phyloP scores from a whole-genome alignment of 53 echinoderm and acorn worm genomes.

The Glandiceps talaboti region DNA sequence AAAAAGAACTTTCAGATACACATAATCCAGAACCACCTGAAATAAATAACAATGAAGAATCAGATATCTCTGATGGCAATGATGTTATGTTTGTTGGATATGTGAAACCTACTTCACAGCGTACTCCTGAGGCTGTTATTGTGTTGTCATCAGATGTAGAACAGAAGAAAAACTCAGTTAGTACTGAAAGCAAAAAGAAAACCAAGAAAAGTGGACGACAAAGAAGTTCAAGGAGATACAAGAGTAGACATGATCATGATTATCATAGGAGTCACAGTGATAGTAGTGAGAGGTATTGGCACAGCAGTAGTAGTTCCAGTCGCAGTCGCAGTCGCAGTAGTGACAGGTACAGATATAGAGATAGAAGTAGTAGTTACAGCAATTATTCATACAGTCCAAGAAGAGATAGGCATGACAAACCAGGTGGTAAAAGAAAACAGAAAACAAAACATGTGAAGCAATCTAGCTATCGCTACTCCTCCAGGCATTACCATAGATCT shows the following conservation, averaged over 20 bases:
- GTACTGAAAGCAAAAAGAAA: neutral
- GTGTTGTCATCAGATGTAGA: conserved; percentile 39
- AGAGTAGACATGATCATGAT: too few species aligned
- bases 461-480: conserved; percentile 6
- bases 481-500: neutral
- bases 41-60: neutral
- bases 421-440: conserved; percentile 35
- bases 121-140: conserved; percentile 45
- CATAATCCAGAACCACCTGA: conserved; percentile 78
- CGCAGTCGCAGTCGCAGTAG: neutral
- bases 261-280: too few species aligned
- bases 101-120: conserved; percentile 39
- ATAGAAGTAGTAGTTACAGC: neutral
- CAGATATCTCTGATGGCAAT: conserved; percentile 31
- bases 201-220: neutral
- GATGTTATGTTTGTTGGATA: conserved; percentile 61
- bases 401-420: conserved; percentile 2
- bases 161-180: neutral
- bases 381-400: neutral
- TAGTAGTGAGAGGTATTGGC: too few species aligned
- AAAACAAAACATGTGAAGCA: conserved; percentile 26
- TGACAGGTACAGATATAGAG: neutral
- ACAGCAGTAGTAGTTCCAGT: neutral
- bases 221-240: neutral
- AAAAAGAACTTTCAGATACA: conserved; percentile 29